Evolutionary conservation across 1,140 invertebrate genomes (phyloP), one percentile per base, ranked within the genome.

Genomic region (Rhopalosiphum padi): DNA sequence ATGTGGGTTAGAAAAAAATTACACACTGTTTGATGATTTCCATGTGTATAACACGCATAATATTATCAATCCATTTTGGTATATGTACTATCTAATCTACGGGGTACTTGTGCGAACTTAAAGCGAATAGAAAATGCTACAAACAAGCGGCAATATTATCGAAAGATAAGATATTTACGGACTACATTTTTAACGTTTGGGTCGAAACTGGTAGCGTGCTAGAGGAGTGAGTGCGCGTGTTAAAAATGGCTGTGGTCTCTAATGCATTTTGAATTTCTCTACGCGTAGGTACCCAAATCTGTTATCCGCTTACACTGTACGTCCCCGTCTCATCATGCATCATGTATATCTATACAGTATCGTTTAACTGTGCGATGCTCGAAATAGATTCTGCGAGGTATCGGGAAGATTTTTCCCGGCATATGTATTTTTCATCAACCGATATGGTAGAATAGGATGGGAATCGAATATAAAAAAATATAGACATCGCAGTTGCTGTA

Each of bases 191-290:
- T 85, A 85, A 85, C 83, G 83, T 83, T 37, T 37, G 35, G 35
- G 77, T 22, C 21, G 35, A 37, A 35, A 37, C n/a, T 23, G 18
- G n/a, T 35, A 82, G 25, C 22, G 30, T 60, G 60, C 30, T 21
- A 83, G 35, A 85, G 37, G 37, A 15, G 41, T 43, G 9, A 9
- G 35, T 25, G 83, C 41, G 23, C 8, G 23, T 11, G 83, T 85
- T 85, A 41, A 85, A 85, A 85, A 41, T 85, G 83, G 83, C 37
- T 43, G 41, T 85, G 83, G 83, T 43, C 83, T 85, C 83, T 85
- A 85, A 85, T 85, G 83, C 23, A 41, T 85, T 85, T 85, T 85
- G 23, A 85, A 85, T 85, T 85, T 85, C 83, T 41, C 41, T 21
- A 77, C 60, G 60, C n/a, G 82, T 41, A 41, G 41, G 37, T 25